Conservation (phyloP, 2,888 invertebrate genomes). For the Torymus tubicola region DNA sequence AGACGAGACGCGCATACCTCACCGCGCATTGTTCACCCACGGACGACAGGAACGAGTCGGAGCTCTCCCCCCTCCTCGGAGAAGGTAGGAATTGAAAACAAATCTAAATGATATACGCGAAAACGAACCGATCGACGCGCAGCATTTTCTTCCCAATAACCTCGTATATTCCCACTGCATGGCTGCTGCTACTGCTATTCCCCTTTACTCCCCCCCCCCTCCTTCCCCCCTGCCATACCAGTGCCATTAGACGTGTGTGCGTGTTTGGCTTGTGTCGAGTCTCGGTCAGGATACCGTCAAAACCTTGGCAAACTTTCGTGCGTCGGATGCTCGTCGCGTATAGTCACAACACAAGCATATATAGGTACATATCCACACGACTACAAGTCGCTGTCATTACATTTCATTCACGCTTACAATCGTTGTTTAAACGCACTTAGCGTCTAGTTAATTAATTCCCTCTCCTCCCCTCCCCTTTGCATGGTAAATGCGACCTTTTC, state of each 20-base stretch:
- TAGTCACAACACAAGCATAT: neutral
- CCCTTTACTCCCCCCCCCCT: too few relatives aligned
- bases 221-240: neutral
- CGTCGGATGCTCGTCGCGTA: neutral
- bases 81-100: conserved; percentile 34
- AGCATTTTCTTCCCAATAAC: too few relatives aligned
- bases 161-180: too few relatives aligned
- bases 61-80: conserved; percentile 9
- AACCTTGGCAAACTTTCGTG: conserved; percentile 12
- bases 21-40: conserved; percentile 4
- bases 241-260: neutral
- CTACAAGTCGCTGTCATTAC: neutral
- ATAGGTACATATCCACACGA: neutral
- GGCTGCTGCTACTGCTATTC: too few relatives aligned
- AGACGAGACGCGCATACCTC: conserved; percentile 31
- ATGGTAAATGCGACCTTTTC: too few relatives aligned
- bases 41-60: conserved; percentile 5
- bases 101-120: too few relatives aligned
- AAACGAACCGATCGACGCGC: too few relatives aligned
- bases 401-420: too few relatives aligned
- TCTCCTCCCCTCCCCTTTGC: too few relatives aligned
- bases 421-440: too few relatives aligned
- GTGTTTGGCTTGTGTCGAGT: neutral
- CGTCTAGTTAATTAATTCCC: too few relatives aligned
- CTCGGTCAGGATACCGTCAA: conserved; percentile 41